phyloP scores from a whole-genome alignment of 2,113 vertebrate genomes.

The Cnemophilus loriae region DNA sequence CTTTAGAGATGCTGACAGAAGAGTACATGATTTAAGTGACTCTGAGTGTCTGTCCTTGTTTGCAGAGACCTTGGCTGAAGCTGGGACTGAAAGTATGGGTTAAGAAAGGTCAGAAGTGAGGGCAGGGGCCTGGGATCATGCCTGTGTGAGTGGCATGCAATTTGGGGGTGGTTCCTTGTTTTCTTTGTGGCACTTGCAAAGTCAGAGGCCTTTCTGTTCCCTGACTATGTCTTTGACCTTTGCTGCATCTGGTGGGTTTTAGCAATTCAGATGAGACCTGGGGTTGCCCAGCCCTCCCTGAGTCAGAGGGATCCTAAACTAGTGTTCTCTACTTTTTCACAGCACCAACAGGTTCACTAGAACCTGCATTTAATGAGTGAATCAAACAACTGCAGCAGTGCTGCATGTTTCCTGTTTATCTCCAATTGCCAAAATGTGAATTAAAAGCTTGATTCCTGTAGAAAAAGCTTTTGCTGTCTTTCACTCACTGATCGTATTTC shows the following conservation, averaged over 20 bases:
- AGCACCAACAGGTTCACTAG: neutral
- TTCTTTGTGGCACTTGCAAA: neutral
- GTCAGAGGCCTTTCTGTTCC: neutral
- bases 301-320: neutral
- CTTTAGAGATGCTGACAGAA: neutral
- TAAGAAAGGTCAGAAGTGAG: neutral
- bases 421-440: neutral
- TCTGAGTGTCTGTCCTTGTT: neutral
- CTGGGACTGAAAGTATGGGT: neutral
- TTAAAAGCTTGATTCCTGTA: neutral
- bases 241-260: neutral
- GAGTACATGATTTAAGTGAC: neutral
- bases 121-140: neutral
- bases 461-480: neutral
- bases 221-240: neutral
- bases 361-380: neutral
- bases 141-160: neutral
- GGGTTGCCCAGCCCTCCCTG: neutral
- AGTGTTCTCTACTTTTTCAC: neutral
- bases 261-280: neutral
- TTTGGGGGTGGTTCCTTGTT: neutral
- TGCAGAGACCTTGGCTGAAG: neutral
- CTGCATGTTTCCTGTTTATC: neutral
- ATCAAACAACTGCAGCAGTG: neutral
- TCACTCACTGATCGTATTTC: rapidly evolving